Base-by-base conservation (phyloP, 92 coral and sea anemone species). In the Parazoanthus darwini region DNA sequence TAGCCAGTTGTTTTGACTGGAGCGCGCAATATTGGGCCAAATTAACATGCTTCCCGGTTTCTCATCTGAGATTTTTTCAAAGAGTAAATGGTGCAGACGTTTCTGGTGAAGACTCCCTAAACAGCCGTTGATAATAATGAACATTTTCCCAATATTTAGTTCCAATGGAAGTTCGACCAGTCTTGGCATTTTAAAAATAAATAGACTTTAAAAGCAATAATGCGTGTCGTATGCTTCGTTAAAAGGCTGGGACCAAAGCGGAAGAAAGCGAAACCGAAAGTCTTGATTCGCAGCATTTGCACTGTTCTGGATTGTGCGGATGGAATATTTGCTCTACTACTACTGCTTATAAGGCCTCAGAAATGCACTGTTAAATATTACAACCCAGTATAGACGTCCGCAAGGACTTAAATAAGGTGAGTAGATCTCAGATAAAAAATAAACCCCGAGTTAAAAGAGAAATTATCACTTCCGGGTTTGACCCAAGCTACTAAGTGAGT, bases 381-480 rank as follows among this genome's bases (percentile, higher is more conserved):
- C 9, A 33, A 8, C 15, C 23, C 78, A 33, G 46, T 74, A 44
- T 5, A 39, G 78, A 33, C 78, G 6, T 74, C 39, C 36, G 46
- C 42, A 36, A 5, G 44, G 22, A 74, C 39, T 74, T 15, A 20
- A 74, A 14, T 74, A 74, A 10, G 78, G 78, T 74, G 78, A 74
- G 78, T 11, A 74, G 78, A 36, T 29, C 77, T 72, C 18, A 37
- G 14, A n/a, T 74, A 18, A 74, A 46, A 74, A 74, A 1, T 33
- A 74, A 4, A 37, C 77, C 4, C 18, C 13, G 59, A 54, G 59
- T 54, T 11, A 14, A 39, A 11, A 6, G n/a, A 36, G 78, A 1
- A 10, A 37, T 48, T 16, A 22, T 74, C 78, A 46, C 78, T 74
- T 74, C 78, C 78, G 46, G 78, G 78, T 74, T 74, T 14, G 78